Conservation (phyloP, 2,888 invertebrate genomes). For the Hydriomena furcata region DNA sequence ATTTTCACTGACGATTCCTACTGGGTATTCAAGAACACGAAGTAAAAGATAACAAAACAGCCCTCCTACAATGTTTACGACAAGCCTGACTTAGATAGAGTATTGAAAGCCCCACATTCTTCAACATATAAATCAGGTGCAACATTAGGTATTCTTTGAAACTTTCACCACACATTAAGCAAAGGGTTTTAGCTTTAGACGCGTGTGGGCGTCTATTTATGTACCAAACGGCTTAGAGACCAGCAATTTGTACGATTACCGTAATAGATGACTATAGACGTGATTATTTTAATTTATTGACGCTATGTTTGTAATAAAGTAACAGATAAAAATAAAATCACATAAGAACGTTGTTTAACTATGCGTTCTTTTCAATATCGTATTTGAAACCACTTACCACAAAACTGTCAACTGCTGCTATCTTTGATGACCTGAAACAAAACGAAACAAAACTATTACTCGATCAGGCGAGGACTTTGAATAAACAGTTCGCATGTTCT, state of each 20-base stretch:
- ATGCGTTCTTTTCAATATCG: no score
- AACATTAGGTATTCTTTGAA: constrained; percentile 23
- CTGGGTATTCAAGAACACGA: background rate
- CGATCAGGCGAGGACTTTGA: no score
- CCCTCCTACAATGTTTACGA: background rate
- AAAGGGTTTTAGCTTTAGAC: constrained; percentile 13
- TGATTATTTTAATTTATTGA: constrained; percentile 23
- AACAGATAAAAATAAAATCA: background rate
- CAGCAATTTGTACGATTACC: constrained; percentile 42
- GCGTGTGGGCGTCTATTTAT: constrained; percentile 51
- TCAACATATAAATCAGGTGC: constrained; percentile 16
- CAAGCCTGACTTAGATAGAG: background rate
- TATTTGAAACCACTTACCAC: constrained; percentile 26
- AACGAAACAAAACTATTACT: constrained; percentile 16
- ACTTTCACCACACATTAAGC: constrained; percentile 37
- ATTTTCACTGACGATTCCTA: no score
- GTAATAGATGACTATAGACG: constrained; percentile 22
- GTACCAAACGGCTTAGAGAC: constrained; percentile 36
- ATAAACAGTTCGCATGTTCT: no score
- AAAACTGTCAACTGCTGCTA: constrained; percentile 12
- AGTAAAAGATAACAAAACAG: no score
- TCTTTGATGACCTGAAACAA: constrained; percentile 28
- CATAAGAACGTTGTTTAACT: no score
- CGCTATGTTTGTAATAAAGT: constrained; percentile 11
- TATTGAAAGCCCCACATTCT: constrained; percentile 8